Evolutionary conservation across 2,113 vertebrate species (phyloP).

Genomic region (Anoura caudifer): DNA sequence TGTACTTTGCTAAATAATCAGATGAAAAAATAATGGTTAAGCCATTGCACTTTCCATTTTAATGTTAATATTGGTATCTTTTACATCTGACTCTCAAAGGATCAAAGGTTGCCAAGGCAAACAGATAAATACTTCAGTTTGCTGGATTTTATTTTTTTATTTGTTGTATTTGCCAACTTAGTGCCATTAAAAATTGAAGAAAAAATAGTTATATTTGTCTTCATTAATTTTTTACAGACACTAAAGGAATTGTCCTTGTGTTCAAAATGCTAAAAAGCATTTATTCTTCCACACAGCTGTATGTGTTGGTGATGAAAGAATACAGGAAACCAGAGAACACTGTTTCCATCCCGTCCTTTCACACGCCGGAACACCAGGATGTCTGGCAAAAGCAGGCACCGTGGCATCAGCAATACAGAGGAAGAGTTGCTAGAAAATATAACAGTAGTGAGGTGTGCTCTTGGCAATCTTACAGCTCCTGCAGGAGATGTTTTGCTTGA

Average conservation of each 20-base stretch:
- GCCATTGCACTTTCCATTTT: neutral
- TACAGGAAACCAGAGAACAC: neutral
- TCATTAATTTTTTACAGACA: constrained; percentile 59
- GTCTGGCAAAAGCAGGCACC: neutral
- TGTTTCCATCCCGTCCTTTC: neutral
- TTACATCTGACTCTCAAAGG: neutral
- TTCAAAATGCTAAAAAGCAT: constrained; percentile 36
- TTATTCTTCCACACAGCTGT: neutral
- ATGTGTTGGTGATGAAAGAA: constrained; percentile 5
- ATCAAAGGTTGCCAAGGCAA: neutral
- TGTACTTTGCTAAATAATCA: neutral
- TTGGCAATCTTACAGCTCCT: neutral
- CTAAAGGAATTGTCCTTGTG: neutral
- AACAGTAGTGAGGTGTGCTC: neutral
- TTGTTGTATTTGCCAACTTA: neutral
- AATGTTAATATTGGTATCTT: neutral
- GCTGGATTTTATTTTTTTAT: neutral
- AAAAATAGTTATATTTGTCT: constrained; percentile 20
- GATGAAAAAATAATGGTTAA: neutral
- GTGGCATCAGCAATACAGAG: neutral
- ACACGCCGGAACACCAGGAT: neutral
- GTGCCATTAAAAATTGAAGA: constrained; percentile 40
- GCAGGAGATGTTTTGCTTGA: neutral
- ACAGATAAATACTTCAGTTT: neutral
- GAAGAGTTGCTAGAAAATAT: neutral